Evolutionary conservation across 2,888 invertebrate species (phyloP).

Genomic region (Onchidella celtica): DNA sequence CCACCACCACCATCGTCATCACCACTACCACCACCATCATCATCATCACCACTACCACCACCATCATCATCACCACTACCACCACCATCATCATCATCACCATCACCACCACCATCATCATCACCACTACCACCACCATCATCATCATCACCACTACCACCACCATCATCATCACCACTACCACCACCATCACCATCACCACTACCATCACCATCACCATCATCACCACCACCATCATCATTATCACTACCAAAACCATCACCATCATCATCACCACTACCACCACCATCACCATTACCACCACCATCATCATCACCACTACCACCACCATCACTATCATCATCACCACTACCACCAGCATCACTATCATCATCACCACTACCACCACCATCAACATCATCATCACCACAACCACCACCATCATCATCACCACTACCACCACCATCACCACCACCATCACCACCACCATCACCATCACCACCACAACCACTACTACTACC

Average conservation of each 20-base stretch:
- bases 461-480: background rate
- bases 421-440: too few relatives aligned
- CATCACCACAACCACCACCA: too few relatives aligned
- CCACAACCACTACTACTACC: too few relatives aligned
- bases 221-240: conserved; percentile 12
- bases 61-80: background rate
- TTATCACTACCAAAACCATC: background rate
- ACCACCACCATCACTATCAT: background rate
- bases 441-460: background rate
- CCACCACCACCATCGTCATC: background rate
- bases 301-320: background rate
- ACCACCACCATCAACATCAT: too few relatives aligned
- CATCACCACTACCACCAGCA: too few relatives aligned
- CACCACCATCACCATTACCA: background rate
- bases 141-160: too few relatives aligned
- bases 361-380: background rate
- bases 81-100: background rate
- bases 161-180: conserved; percentile 12
- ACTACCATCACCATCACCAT: conserved; percentile 16
- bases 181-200: background rate
- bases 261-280: background rate
- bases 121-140: background rate
- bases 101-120: background rate
- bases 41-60: background rate
- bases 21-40: background rate